Evolutionary conservation across 2,797 vertebrate species (phyloP), one percentile per base, ranked within the genome.

Genomic region (Muscicapa striata): DNA sequence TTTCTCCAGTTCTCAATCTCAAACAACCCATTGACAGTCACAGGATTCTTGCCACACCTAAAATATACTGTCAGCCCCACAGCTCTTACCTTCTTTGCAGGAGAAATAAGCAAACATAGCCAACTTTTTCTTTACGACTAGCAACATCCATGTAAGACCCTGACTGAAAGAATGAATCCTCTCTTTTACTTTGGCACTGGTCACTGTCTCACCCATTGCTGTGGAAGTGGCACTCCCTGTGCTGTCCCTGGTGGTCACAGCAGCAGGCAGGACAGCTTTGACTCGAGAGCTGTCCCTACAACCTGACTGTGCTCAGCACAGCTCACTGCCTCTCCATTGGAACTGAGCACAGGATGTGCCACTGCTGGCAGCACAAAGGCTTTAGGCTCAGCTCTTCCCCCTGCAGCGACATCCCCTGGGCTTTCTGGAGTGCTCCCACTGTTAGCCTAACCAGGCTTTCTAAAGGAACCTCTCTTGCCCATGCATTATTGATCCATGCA

Each of bases 271-370:
- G 49, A 32, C 57, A 58, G 30, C 41, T 2, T 0, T 41, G 70
- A 8, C 58, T 36, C 6, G 0, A 17, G 24, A 22, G 63, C n/a
- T 76, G 4, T 9, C 27, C 22, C 12, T 77, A 55, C 76, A 66
- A 5, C 10, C 30, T 4, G 9, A 3, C 34, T 26, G 18, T 9
- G 38, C 34, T 34, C 32, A 18, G 52, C 23, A 8, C 15, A 14
- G 49, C 38, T 79, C 1, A 0, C 34, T 70, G 7, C 29, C 30
- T 5, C 0, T 12, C 13, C 1, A 0, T 0, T 26, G 82, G 26
- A 62, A 46, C n/a, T 5, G 58, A 36, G 49, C 58, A 17, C 55
- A 38, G 57, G 22, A 6, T 1, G 14, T 52, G 52, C 49, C 22
- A 4, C 15, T 36, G 66, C 54, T 1, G 6, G 48, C 5, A 6